Conservation (phyloP, 2,797 vertebrate species). For the Tragopan temminckii region DNA sequence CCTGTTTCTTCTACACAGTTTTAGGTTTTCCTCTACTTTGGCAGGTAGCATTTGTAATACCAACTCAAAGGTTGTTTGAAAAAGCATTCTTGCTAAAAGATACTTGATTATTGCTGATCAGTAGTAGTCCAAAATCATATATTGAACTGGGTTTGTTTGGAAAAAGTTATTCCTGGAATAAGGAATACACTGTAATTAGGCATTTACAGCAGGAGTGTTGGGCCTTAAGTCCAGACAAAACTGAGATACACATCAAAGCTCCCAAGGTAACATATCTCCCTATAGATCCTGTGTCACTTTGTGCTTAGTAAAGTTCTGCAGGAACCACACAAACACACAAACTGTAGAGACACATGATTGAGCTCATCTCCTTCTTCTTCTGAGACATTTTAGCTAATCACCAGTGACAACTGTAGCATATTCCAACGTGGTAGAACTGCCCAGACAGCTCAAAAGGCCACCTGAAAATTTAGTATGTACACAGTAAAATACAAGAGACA, state of each 20-base stretch:
- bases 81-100: not conserved
- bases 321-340: not conserved
- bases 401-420: fast-evolving
- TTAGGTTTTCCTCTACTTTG: not conserved
- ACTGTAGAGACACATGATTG: not conserved
- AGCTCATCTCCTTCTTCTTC: not conserved
- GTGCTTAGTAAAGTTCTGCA: not conserved
- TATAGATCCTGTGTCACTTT: not conserved
- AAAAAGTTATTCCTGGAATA: not conserved
- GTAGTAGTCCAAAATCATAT: not conserved
- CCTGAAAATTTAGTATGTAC: not conserved
- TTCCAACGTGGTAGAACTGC: fast-evolving
- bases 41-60: not conserved
- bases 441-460: not conserved
- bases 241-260: not conserved
- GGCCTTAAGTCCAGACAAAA: not conserved
- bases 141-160: not conserved
- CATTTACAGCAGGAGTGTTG: not conserved
- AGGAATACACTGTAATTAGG: not conserved
- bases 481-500: not conserved
- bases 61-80: not conserved
- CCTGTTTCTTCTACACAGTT: not conserved
- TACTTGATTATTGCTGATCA: not conserved
- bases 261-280: fast-evolving
- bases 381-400: not conserved